Percentiles rank a stretch among this genome's conserved stretches.
phyloP scores from a whole-genome alignment of 1,140 invertebrate species.

The Anthonomus grandis region DNA sequence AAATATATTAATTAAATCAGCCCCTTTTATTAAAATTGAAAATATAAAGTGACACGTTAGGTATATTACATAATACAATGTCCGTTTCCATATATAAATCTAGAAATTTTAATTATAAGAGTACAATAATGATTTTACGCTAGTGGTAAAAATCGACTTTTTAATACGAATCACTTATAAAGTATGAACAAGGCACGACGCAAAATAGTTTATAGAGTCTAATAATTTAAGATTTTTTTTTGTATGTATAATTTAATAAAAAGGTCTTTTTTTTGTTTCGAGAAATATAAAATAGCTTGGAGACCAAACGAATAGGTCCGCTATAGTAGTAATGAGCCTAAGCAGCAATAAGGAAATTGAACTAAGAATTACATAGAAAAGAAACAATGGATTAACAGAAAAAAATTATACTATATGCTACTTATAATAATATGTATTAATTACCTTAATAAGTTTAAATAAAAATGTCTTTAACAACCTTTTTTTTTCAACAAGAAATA shows the following conservation, averaged over 20 bases:
- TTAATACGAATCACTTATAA: conserved; percentile 32
- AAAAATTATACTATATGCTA: too few relatives aligned
- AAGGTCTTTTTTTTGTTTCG: not conserved
- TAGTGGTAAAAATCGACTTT: conserved; percentile 27
- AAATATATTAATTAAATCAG: too few relatives aligned
- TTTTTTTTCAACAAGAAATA: too few relatives aligned
- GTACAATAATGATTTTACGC: conserved; percentile 25
- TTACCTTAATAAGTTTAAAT: too few relatives aligned
- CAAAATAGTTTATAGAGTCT: conserved; percentile 32
- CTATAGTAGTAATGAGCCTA: too few relatives aligned
- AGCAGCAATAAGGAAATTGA: too few relatives aligned
- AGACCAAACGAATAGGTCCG: too few relatives aligned
- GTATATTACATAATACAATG: conserved; percentile 38
- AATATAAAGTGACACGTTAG: conserved; percentile 44
- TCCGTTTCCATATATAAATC: conserved; percentile 43
- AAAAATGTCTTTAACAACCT: too few relatives aligned
- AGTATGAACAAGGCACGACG: conserved; percentile 44
- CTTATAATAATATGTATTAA: too few relatives aligned
- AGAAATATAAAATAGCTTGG: not conserved
- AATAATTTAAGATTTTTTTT: conserved; percentile 12
- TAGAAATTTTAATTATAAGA: conserved; percentile 38
- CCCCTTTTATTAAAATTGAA: conserved; percentile 44
- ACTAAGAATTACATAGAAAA: too few relatives aligned
- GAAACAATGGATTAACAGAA: too few relatives aligned
- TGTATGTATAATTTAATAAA: too few relatives aligned